Evolutionary conservation across 2,797 vertebrate species (phyloP).

Genomic region (Borostomias antarcticus): DNA sequence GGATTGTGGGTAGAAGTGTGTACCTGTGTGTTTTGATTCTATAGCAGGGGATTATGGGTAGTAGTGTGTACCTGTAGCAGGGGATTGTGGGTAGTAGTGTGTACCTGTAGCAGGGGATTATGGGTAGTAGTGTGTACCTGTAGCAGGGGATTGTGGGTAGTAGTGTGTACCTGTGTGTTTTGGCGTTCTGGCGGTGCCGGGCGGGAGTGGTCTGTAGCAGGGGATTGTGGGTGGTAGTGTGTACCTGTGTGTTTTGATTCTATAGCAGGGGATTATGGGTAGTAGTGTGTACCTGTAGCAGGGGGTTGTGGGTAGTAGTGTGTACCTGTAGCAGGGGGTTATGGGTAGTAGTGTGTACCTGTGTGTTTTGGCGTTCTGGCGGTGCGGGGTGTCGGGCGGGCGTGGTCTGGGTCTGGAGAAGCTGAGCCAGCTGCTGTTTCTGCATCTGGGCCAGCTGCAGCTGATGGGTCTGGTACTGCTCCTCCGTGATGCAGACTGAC

Average conservation of each 20-base stretch:
- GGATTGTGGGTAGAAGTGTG: no score
- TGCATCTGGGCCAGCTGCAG: conserved; percentile 93
- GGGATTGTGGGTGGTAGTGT: no score
- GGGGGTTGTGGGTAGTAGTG: neutral
- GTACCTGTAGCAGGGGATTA: no score
- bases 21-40: no score
- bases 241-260: neutral
- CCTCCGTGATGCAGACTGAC: conserved; percentile 89
- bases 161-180: no score
- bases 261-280: neutral
- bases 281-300: conserved; percentile 73
- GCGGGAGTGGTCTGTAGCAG: no score
- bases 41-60: no score
- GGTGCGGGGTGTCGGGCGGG: conserved; percentile 73
- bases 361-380: conserved; percentile 78
- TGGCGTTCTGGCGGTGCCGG: no score
- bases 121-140: no score
- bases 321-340: neutral
- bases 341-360: conserved; percentile 63
- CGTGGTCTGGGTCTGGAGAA: conserved; percentile 77
- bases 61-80: no score
- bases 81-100: no score
- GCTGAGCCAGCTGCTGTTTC: conserved; percentile 87
- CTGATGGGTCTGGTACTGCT: conserved; percentile 90
- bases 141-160: no score